A percentile compares a stretch with the other conserved stretches of the same genome.
Conservation (phyloP, 2,113 vertebrate genomes). For the Misgurnus anguillicaudatus region DNA sequence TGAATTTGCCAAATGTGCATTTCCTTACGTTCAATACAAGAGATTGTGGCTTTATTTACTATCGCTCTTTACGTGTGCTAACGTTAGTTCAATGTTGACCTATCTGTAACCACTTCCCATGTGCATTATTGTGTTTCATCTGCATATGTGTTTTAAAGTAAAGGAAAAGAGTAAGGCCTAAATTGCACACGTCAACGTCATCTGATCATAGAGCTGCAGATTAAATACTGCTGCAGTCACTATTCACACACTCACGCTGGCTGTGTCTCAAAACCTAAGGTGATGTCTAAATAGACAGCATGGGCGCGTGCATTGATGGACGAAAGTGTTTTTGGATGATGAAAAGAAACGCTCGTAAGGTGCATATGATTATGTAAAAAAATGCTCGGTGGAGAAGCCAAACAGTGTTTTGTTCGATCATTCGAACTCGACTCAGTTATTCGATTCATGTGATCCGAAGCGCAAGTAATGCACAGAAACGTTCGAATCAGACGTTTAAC, state of each 20-base stretch:
- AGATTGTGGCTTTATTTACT: constrained; percentile 2
- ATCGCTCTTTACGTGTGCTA: neutral
- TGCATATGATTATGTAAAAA: too few species aligned
- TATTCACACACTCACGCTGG: constrained; percentile 24
- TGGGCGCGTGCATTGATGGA: neutral
- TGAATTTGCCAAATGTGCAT: constrained; percentile 1
- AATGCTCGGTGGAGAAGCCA: too few species aligned
- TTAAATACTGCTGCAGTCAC: constrained; percentile 39
- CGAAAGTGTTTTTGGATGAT: too few species aligned
- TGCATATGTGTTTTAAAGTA: neutral
- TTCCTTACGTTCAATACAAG: neutral
- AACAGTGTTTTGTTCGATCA: too few species aligned
- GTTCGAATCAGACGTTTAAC: neutral
- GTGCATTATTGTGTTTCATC: neutral
- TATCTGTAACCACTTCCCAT: neutral
- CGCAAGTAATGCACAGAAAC: neutral
- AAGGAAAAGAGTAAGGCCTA: constrained; percentile 18
- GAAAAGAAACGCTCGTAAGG: too few species aligned
- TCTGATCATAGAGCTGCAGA: constrained; percentile 41
- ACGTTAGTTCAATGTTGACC: neutral
- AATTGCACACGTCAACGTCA: constrained; percentile 55
- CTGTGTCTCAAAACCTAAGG: neutral
- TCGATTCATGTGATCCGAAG: too few species aligned
- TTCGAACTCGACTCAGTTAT: too few species aligned
- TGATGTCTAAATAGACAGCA: neutral